Percentiles rank a stretch among this genome's conserved stretches.
These are phyloP conservation scores for Myotis yumanensis DNA, from an alignment of 2,113 vertebrate species.

Conservation along the genomic window DNA sequence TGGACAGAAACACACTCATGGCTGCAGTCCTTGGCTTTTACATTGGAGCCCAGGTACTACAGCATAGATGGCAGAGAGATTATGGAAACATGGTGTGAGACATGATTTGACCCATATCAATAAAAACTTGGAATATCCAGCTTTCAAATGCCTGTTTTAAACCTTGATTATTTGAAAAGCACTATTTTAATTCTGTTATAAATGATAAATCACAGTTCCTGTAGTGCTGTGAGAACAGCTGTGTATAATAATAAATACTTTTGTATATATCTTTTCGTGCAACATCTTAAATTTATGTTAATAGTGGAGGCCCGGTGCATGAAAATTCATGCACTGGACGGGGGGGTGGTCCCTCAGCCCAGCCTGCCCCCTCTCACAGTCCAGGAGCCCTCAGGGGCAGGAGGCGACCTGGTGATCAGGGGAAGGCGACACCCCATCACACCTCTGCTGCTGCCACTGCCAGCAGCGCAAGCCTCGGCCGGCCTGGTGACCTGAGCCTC, in stretches of 20 bases:
- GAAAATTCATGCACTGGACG: no score
- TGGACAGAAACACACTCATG: conserved; percentile 60
- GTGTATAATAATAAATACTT: not conserved
- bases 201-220: conserved; percentile 28
- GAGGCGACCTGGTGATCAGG: no score
- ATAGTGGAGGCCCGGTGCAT: not conserved
- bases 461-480: no score
- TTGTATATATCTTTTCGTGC: conserved; percentile 24
- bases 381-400: no score
- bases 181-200: conserved; percentile 53
- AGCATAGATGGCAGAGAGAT: conserved; percentile 62
- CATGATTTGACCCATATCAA: conserved; percentile 49
- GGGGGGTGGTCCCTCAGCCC: no score
- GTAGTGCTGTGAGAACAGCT: not conserved
- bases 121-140: conserved; percentile 51
- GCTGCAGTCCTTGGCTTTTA: conserved; percentile 54
- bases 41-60: conserved; percentile 57
- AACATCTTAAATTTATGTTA: conserved; percentile 50
- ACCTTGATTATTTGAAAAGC: conserved; percentile 60
- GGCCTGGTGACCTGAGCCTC: no score
- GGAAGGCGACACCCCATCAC: no score
- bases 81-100: conserved; percentile 65
- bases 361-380: no score
- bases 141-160: conserved; percentile 64
- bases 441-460: no score